Conservation (phyloP, 2,113 vertebrate species). For the Lepisosteus oculatus region DNA sequence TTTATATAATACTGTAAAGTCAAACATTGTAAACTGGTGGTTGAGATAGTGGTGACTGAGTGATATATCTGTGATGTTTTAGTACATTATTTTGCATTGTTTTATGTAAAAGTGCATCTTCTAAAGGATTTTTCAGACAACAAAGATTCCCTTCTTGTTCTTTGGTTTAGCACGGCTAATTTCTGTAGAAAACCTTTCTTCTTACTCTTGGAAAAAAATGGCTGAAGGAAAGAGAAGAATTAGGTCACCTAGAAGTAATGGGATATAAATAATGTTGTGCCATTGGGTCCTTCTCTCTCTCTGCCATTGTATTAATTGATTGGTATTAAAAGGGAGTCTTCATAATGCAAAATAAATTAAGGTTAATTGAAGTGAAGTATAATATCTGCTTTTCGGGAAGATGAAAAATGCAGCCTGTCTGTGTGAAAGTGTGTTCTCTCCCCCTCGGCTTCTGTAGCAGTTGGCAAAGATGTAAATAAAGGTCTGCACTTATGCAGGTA, state of each 20-base stretch:
- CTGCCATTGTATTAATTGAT: slow-evolving; percentile 45
- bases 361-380: slow-evolving; percentile 53
- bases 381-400: slow-evolving; percentile 32
- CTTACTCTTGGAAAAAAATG: background rate
- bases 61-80: too few relatives aligned
- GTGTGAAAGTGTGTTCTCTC: slow-evolving; percentile 38
- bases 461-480: background rate
- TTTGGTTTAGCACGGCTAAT: background rate
- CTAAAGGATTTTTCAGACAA: too few relatives aligned
- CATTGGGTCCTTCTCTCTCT: slow-evolving; percentile 50
- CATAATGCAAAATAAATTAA: slow-evolving; percentile 49
- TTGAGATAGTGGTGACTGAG: too few relatives aligned
- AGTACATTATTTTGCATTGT: too few relatives aligned
- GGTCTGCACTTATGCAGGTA: slow-evolving; percentile 26
- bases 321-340: slow-evolving; percentile 51
- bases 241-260: slow-evolving; percentile 60
- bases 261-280: slow-evolving; percentile 55
- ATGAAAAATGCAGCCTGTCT: slow-evolving; percentile 34
- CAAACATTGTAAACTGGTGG: too few relatives aligned
- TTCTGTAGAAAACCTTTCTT: background rate
- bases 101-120: too few relatives aligned
- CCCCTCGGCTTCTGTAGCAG: slow-evolving; percentile 36
- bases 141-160: background rate
- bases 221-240: slow-evolving; percentile 44
- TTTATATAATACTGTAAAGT: too few relatives aligned